These are phyloP conservation scores for Uropetala carovei DNA, from an alignment of 2,888 invertebrate genomes.

Conservation along the genomic window DNA sequence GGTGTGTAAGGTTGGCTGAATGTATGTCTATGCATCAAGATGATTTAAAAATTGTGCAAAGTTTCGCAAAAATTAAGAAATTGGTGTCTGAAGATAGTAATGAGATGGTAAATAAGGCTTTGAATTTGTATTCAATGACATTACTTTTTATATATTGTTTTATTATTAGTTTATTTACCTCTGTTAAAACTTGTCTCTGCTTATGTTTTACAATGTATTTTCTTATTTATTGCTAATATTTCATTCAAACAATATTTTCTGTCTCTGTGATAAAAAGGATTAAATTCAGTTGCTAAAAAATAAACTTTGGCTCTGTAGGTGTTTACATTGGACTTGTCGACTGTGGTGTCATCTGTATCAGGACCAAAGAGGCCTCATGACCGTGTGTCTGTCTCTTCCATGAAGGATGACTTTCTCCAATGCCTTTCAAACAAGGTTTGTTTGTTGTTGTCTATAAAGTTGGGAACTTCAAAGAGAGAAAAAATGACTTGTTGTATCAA, in stretches of 20 bases:
- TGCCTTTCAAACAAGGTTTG: slow-evolving; percentile 93
- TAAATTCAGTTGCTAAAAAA: background rate
- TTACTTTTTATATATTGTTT: too few relatives aligned
- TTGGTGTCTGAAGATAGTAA: too few relatives aligned
- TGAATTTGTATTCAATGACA: too few relatives aligned
- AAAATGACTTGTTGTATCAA: too few relatives aligned
- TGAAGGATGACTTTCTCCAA: slow-evolving; percentile 91
- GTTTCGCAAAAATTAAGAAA: background rate
- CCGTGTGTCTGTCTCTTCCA: slow-evolving; percentile 91
- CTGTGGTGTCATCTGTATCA: slow-evolving; percentile 95
- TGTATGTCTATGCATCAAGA: background rate
- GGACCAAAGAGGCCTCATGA: slow-evolving; percentile 99
- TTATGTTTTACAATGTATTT: too few relatives aligned
- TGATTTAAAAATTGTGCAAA: background rate
- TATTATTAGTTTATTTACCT: too few relatives aligned
- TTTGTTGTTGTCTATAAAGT: slow-evolving; percentile 30
- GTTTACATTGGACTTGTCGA: slow-evolving; percentile 89
- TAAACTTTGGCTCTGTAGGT: slow-evolving; percentile 76
- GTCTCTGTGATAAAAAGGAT: too few relatives aligned
- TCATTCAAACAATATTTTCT: too few relatives aligned
- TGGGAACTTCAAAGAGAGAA: too few relatives aligned
- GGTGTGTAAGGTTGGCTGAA: slow-evolving; percentile 70
- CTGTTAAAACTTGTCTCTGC: too few relatives aligned
- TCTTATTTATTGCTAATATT: too few relatives aligned
- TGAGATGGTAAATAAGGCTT: too few relatives aligned